Percentiles rank a stretch among this genome's conserved stretches.
Conservation (phyloP, 2,888 invertebrate species). For the Rhagium mordax region DNA sequence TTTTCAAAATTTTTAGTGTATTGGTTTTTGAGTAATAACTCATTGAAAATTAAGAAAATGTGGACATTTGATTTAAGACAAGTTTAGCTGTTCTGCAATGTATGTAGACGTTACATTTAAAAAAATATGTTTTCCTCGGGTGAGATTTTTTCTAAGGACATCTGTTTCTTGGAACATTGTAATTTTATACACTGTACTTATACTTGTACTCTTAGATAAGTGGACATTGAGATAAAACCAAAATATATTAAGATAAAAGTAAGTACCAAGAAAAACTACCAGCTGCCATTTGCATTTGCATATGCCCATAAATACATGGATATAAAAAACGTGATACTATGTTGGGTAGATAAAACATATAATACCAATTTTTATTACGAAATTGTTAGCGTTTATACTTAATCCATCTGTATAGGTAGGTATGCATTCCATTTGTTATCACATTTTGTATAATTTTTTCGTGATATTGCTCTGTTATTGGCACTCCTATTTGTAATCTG, state of each 20-base stretch:
- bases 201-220: constrained; percentile 6
- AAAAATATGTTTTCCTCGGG: neutral
- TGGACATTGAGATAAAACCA: neutral
- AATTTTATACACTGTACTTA: neutral
- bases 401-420: too few species aligned
- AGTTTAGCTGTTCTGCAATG: too few species aligned
- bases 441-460: too few species aligned
- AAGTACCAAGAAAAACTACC: neutral
- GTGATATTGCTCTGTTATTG: too few species aligned
- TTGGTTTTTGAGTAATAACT: too few species aligned
- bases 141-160: neutral
- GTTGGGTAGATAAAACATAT: neutral
- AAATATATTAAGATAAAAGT: constrained; percentile 5
- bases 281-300: constrained; percentile 6
- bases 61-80: too few species aligned
- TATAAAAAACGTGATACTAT: neutral
- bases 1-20: too few species aligned
- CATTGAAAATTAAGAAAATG: too few species aligned
- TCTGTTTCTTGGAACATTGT: constrained; percentile 10
- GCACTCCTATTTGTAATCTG: too few species aligned
- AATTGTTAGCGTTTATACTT: neutral
- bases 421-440: too few species aligned
- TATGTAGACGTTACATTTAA: too few species aligned
- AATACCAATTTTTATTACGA: neutral
- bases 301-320: neutral